Percentiles rank a stretch among this genome's conserved stretches.
Conservation (phyloP, 2,888 invertebrate species). For the Drosophila mayaguana region DNA sequence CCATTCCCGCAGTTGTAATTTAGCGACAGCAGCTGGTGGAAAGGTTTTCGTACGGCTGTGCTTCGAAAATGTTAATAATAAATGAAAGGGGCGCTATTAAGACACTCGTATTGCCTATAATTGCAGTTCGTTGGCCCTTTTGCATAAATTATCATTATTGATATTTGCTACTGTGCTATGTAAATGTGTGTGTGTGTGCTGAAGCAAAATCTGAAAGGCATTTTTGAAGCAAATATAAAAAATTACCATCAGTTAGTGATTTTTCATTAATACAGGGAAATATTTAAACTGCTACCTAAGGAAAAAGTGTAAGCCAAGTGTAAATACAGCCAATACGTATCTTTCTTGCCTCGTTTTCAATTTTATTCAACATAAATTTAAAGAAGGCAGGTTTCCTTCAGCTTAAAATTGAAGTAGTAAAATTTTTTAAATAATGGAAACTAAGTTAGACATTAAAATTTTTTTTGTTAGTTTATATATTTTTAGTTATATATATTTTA, state of each 20-base stretch:
- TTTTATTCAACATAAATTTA: not conserved
- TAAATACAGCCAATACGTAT: not conserved
- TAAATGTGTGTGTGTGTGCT: not conserved
- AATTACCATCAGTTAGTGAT: not conserved
- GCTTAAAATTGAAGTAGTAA: too few species aligned
- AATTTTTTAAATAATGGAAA: too few species aligned
- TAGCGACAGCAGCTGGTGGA: constrained; percentile 27
- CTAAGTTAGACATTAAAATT: too few species aligned
- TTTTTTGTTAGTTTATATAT: too few species aligned
- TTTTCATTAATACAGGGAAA: constrained; percentile 1
- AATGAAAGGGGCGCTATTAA: constrained; percentile 29
- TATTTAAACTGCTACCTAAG: too few species aligned
- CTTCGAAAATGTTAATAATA: constrained; percentile 59
- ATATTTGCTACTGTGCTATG: constrained; percentile 33
- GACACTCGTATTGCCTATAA: constrained; percentile 21
- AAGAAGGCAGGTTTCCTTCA: too few species aligned
- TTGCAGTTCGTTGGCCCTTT: constrained; percentile 69
- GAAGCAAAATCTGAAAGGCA: constrained; percentile 1
- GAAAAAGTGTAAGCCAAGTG: not conserved
- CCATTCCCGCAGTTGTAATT: constrained; percentile 36
- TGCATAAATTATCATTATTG: constrained; percentile 57
- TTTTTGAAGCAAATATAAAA: not conserved
- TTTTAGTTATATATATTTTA: too few species aligned
- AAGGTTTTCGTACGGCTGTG: constrained; percentile 31
- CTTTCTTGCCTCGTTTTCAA: not conserved